These are phyloP conservation scores for Strigamia crassipes DNA, from an alignment of 2,888 invertebrate genomes.

Conservation along the genomic window DNA sequence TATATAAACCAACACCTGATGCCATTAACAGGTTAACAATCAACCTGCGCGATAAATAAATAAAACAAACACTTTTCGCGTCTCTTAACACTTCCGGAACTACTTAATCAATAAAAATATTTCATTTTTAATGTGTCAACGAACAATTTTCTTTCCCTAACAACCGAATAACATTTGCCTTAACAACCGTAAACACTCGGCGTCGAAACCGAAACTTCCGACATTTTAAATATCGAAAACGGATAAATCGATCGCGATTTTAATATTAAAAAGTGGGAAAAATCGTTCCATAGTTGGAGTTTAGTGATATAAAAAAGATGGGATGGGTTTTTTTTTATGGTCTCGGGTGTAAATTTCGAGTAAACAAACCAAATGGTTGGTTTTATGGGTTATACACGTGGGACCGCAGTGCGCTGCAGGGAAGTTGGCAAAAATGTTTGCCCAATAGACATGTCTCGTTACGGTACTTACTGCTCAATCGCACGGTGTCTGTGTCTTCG, in stretches of 20 bases:
- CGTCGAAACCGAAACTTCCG: too few relatives aligned
- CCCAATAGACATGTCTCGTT: neutral
- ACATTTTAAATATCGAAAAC: too few relatives aligned
- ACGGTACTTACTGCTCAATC: slow-evolving; percentile 3
- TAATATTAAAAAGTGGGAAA: too few relatives aligned
- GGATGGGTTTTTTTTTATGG: neutral
- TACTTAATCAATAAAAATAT: neutral
- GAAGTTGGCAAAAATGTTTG: neutral
- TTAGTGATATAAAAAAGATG: too few relatives aligned
- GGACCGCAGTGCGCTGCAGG: slow-evolving; percentile 10
- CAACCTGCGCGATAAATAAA: neutral
- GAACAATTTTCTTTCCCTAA: neutral
- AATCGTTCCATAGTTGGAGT: too few relatives aligned
- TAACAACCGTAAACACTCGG: neutral
- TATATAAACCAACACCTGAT: neutral
- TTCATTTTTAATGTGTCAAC: too few relatives aligned
- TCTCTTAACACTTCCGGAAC: neutral
- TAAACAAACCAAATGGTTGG: neutral
- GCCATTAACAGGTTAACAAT: neutral
- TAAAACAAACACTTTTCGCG: neutral
- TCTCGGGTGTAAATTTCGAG: neutral
- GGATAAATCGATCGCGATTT: too few relatives aligned
- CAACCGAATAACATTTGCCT: neutral
- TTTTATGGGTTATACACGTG: neutral
- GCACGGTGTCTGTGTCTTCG: neutral